phyloP scores from a whole-genome alignment of 2,888 invertebrate species.

The Lysandra bellargus region DNA sequence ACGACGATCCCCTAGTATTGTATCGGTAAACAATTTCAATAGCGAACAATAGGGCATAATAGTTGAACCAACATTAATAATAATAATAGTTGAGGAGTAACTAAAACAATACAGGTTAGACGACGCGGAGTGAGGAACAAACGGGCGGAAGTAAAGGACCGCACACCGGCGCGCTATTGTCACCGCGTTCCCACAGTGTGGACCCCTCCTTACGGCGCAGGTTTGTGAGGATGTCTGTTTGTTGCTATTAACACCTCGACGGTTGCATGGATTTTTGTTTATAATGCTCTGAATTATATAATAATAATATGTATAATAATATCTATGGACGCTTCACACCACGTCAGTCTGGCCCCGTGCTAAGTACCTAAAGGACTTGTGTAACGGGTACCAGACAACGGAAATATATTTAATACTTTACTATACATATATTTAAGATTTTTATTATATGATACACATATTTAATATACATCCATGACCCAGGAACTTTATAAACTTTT shows the following conservation, averaged over 20 bases:
- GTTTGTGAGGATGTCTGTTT: background rate
- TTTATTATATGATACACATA: too few species aligned
- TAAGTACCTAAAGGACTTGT: too few species aligned
- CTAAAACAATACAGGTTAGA: background rate
- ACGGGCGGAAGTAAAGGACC: conserved; percentile 6
- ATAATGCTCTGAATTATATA: background rate
- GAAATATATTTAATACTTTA: too few species aligned
- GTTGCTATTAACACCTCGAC: background rate
- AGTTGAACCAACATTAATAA: conserved; percentile 7
- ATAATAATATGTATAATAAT: too few species aligned
- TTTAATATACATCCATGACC: too few species aligned
- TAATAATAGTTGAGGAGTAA: background rate
- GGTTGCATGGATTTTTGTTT: background rate
- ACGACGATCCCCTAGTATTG: background rate
- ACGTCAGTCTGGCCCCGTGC: too few species aligned
- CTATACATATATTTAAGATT: too few species aligned
- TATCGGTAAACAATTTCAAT: conserved; percentile 11
- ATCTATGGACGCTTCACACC: too few species aligned
- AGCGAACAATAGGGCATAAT: background rate
- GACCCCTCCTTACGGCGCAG: background rate
- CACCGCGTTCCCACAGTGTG: background rate
- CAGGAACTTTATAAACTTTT: too few species aligned
- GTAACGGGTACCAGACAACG: too few species aligned
- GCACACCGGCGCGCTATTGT: background rate
- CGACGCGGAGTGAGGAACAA: background rate